Percentiles rank a stretch among this genome's conserved stretches.
Evolutionary conservation across 2,797 vertebrate genomes (phyloP).

Genomic region (Argyrosomus regius): DNA sequence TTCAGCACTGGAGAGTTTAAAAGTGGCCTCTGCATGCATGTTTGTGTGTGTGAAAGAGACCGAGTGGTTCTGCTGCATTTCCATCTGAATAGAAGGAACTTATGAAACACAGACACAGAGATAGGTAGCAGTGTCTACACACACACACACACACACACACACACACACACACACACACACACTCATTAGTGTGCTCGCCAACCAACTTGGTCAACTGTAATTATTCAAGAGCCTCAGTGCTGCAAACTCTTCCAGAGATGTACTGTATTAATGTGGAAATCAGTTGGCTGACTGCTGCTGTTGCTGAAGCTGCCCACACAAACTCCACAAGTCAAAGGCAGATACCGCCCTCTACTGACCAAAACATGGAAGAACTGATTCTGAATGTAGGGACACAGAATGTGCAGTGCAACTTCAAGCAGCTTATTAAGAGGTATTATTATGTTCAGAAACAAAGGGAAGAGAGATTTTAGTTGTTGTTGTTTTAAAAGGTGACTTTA

Average conservation of each 20-base stretch:
- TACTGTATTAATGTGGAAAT: slow-evolving; percentile 57
- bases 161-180: slow-evolving; percentile 42
- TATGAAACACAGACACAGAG: slow-evolving; percentile 57
- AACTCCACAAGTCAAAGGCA: slow-evolving; percentile 12
- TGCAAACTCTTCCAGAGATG: slow-evolving; percentile 53
- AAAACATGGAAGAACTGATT: neutral
- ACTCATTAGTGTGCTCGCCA: slow-evolving; percentile 64
- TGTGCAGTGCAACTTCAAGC: slow-evolving; percentile 42
- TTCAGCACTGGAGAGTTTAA: slow-evolving; percentile 49
- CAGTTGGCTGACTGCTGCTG: slow-evolving; percentile 18
- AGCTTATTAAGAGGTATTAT: neutral
- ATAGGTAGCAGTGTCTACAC: slow-evolving; percentile 54
- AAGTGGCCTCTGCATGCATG: neutral
- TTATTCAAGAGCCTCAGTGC: slow-evolving; percentile 73
- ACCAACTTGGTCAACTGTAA: slow-evolving; percentile 71
- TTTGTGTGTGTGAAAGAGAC: slow-evolving; percentile 6
- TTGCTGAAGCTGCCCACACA: neutral
- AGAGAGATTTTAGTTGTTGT: neutral
- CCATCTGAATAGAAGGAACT: slow-evolving; percentile 65
- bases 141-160: slow-evolving; percentile 22
- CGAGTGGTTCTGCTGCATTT: slow-evolving; percentile 47
- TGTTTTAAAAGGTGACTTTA: neutral
- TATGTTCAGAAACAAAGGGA: neutral
- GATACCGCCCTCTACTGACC: slow-evolving; percentile 75
- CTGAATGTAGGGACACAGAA: neutral